Percentiles rank a stretch among this genome's conserved stretches.
These are phyloP conservation scores for Lamellibrachia luymesi DNA, from an alignment of 1,140 invertebrate species.

Conservation along the genomic window DNA sequence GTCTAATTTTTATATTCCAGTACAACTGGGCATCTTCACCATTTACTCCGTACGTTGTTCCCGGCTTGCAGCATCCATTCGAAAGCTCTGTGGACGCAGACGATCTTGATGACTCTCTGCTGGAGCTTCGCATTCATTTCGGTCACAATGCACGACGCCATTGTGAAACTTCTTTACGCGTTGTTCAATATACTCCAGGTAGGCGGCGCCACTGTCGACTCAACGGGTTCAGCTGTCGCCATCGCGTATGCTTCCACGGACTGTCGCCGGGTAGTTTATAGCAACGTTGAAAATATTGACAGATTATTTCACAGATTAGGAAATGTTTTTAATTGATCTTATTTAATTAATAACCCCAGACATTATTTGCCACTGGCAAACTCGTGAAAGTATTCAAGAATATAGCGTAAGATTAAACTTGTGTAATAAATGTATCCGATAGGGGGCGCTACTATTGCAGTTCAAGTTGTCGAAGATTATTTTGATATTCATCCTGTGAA, in stretches of 20 bases:
- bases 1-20: not conserved
- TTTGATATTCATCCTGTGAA: not conserved
- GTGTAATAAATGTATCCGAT: not conserved
- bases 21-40: not conserved
- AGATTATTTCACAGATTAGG: not conserved
- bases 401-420: not conserved
- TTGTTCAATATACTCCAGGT: conserved; percentile 54
- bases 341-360: not conserved
- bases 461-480: not conserved
- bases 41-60: not conserved
- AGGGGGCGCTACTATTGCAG: not conserved
- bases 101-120: conserved; percentile 48
- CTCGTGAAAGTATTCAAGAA: not conserved
- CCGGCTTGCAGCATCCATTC: conserved; percentile 47
- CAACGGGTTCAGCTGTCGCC: not conserved
- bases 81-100: conserved; percentile 55
- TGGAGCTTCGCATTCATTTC: conserved; percentile 55
- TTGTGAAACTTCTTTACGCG: conserved; percentile 54
- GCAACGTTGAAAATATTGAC: not conserved
- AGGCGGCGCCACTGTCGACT: conserved; percentile 16
- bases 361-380: not conserved
- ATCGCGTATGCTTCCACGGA: not conserved
- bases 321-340: not conserved
- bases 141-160: conserved; percentile 45
- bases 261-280: not conserved